phyloP scores from a whole-genome alignment of 2,888 invertebrate genomes.

The Ochropleura leucogaster region DNA sequence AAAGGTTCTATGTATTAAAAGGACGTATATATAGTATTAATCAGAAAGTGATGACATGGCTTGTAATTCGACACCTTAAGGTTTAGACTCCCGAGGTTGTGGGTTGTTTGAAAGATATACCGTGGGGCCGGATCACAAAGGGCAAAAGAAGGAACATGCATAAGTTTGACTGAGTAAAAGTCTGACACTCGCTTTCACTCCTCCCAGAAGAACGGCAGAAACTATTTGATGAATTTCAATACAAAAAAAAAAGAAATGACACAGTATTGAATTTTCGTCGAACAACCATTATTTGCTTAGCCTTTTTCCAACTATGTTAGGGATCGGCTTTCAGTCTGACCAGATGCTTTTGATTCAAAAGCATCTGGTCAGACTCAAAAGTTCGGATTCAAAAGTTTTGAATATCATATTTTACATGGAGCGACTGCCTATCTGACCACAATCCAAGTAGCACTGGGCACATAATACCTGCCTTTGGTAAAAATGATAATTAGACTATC shows the following conservation, averaged over 20 bases:
- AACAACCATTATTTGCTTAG: not conserved
- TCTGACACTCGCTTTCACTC: too few species aligned
- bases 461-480: not conserved
- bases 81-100: not conserved
- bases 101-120: too few species aligned
- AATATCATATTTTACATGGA: not conserved
- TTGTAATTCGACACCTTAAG: constrained; percentile 36
- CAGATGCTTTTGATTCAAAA: not conserved
- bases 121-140: too few species aligned
- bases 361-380: too few species aligned
- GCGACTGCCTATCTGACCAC: not conserved
- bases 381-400: too few species aligned
- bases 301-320: not conserved
- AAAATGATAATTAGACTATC: not conserved
- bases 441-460: not conserved
- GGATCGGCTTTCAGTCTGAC: not conserved
- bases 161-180: too few species aligned
- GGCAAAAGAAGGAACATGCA: too few species aligned
- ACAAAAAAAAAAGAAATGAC: too few species aligned
- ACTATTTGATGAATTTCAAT: too few species aligned
- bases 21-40: constrained; percentile 48
- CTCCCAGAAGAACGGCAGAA: too few species aligned
- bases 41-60: constrained; percentile 39
- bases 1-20: constrained; percentile 60
- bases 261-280: too few species aligned